Percentiles rank a stretch among this genome's conserved stretches.
Conservation (phyloP, 1,140 invertebrate genomes). For the Temnothorax longispinosus region DNA sequence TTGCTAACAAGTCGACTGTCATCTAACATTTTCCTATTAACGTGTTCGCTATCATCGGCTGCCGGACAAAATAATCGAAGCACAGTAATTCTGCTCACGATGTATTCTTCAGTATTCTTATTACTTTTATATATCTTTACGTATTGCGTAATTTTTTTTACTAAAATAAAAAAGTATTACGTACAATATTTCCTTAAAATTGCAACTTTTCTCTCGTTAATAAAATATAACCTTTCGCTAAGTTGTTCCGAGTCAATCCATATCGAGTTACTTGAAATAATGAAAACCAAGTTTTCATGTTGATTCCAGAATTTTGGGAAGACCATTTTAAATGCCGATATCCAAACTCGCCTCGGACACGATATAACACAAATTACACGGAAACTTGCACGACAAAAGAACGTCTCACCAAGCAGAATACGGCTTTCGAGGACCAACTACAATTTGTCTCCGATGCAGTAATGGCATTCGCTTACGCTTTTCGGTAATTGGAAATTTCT, state of each 20-base stretch:
- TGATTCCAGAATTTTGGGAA: conserved; percentile 95
- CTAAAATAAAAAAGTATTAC: not conserved
- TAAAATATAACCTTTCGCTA: not conserved
- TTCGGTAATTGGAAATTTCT: conserved; percentile 87
- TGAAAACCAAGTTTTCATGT: not conserved
- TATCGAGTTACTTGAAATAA: not conserved
- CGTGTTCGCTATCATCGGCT: not conserved
- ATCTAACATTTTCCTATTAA: not conserved
- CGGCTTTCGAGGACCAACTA: conserved; percentile 94
- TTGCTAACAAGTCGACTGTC: not conserved
- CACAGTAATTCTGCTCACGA: not conserved
- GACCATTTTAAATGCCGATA: conserved; percentile 95
- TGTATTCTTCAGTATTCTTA: not conserved
- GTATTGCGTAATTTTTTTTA: not conserved
- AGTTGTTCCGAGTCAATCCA: not conserved
- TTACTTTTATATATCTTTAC: not conserved
- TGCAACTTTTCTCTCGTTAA: not conserved
- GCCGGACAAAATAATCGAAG: not conserved
- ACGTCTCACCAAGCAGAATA: conserved; percentile 90
- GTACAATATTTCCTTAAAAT: not conserved
- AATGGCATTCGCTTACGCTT: conserved; percentile 95
- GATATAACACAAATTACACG: conserved; percentile 92
- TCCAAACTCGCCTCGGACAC: conserved; percentile 91
- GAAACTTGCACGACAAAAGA: conserved; percentile 90
- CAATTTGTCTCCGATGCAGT: conserved; percentile 97